Conservation (phyloP, 2,797 vertebrate genomes). For the Lacerta agilis region DNA sequence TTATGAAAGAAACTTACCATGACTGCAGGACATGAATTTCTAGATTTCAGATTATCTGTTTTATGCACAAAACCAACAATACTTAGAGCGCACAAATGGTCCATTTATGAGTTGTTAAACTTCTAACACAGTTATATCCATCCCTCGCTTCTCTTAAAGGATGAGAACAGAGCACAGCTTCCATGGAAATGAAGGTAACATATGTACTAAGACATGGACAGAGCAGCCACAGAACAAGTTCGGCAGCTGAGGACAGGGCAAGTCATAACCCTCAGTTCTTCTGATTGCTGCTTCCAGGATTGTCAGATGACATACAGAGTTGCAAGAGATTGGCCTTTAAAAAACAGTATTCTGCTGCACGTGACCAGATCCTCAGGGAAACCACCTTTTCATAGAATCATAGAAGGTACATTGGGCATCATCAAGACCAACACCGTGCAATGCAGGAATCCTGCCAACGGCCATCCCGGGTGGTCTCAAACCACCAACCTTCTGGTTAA, state of each 20-base stretch:
- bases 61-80: background rate
- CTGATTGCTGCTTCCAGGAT: background rate
- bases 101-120: background rate
- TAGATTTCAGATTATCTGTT: background rate
- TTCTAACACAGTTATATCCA: background rate
- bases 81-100: background rate
- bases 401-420: too few species aligned
- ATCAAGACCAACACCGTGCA: too few species aligned
- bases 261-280: fast-evolving
- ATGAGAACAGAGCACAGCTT: background rate
- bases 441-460: too few species aligned
- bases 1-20: background rate
- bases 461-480: too few species aligned
- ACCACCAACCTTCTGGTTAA: too few species aligned
- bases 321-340: too few species aligned
- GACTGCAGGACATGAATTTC: background rate
- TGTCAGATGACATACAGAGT: background rate
- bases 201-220: background rate
- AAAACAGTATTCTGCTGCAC: background rate
- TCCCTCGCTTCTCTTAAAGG: background rate
- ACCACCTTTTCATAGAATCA: too few species aligned
- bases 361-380: too few species aligned
- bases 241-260: background rate
- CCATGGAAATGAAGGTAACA: background rate
- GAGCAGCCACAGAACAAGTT: background rate